Base-by-base conservation (phyloP, 1,140 invertebrate species). In the Bombus difficillimus region DNA sequence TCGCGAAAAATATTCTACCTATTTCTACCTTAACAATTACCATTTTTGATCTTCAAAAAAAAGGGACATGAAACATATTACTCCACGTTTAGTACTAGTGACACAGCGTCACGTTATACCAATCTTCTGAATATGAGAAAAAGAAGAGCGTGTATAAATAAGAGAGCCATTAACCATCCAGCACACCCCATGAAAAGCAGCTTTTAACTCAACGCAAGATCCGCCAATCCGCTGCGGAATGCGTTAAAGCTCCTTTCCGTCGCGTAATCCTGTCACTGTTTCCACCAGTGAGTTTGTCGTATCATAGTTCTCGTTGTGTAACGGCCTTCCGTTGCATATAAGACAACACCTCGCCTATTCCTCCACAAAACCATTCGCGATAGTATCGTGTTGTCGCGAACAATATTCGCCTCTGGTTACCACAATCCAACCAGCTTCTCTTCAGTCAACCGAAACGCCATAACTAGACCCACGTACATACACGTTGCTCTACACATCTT, bases 291-390 rank as follows among this genome's bases (percentile, higher is more conserved):
- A 34, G 53, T 68, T 32, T n/a, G 79, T 59, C 15, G 80, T 34
- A 32, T 32, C 37, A 34, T 41, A 34, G 73, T 75, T 62, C 3
- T 76, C 53, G 85, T 86, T 86, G 80, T 83, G 73, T 47, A 86
- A 86, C 85, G 13, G n/a, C 28, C 28, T 57, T 13, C n/a, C 71
- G 64, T 71, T 32, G 53, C 62, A 53, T 82, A 83, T 83, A 86
- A 83, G 66, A 71, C 47, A 72, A 62, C 76, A 83, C 73, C 18
- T 83, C 64, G 73, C 32, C 53, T 71, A 73, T 75, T 86, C 81
- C 53, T 75, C 57, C 66, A 81, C 80, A 76, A 86, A 83, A 86
- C 62, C 72, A 32, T 41, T 76, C 47, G 71, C 72, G 62, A 82
- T 69, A 37, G 71, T 86, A 41, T 85, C 34, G 78, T 81, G 57